A percentile compares a stretch with the other conserved stretches of the same genome.
phyloP scores from a whole-genome alignment of 2,113 vertebrate species.

The Butorides virescens region DNA sequence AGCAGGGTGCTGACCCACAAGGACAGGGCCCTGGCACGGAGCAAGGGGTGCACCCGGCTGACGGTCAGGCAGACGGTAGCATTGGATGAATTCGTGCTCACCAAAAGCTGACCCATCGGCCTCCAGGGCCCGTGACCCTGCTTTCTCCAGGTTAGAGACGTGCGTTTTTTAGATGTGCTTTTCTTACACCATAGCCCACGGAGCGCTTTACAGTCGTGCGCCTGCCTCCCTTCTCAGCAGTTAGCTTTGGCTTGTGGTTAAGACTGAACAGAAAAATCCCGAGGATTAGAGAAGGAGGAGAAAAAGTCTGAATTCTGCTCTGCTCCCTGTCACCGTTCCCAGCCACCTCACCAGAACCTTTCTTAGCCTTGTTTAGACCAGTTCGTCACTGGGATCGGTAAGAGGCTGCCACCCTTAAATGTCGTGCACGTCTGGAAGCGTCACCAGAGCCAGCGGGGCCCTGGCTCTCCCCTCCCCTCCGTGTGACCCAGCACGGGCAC shows the following conservation, averaged over 20 bases:
- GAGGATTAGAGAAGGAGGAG: not conserved
- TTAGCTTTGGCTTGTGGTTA: not conserved
- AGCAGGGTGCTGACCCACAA: not conserved
- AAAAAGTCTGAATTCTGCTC: not conserved
- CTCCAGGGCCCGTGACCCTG: not conserved
- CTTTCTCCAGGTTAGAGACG: not conserved
- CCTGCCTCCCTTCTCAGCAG: not conserved
- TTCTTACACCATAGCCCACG: not conserved
- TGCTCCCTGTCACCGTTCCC: not conserved
- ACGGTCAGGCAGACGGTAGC: not conserved
- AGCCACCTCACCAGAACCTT: not conserved
- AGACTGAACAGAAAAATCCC: not conserved
- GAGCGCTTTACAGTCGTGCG: not conserved
- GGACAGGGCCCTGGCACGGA: not conserved
- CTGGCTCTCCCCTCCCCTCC: not conserved
- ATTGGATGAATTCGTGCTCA: not conserved
- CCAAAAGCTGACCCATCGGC: not conserved
- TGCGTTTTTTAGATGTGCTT: not conserved
- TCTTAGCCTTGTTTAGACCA: not conserved
- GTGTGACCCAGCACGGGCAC: accelerated
- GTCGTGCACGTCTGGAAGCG: not conserved
- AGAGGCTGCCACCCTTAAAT: not conserved
- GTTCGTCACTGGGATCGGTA: not conserved
- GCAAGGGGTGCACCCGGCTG: not conserved
- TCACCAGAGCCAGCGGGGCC: not conserved